Evolutionary conservation across 37 sponge, comb jelly and placozoan species (phyloP), one percentile per base, ranked within the genome.

Genomic region (Axinella damicornis): DNA sequence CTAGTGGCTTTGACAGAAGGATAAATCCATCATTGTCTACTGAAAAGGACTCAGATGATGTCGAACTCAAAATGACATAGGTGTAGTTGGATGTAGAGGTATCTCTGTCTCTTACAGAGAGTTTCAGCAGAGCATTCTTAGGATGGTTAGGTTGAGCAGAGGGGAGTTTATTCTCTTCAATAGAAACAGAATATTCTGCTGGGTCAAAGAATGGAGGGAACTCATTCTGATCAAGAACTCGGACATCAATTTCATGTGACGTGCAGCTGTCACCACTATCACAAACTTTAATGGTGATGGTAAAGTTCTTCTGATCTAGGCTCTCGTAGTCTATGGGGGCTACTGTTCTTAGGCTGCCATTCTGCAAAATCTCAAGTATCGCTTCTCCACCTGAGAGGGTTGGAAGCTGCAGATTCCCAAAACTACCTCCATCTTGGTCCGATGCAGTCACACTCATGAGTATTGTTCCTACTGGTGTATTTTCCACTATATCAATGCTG

Each of bases 351-450:
- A 89, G 57, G 12, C 46, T 56, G 12, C 88, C 88, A 25, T 73
- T 69, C 15, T 34, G 9, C 37, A 12, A 17, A n/a, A 33, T 17
- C 35, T 53, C 81, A 78, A 25, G 25, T 11, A 39, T 65, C 1
- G 16, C 13, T 27, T 22, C 16, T n/a, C 65, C 77, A 6, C 36
- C 52, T 60, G n/a, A 32, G 16, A 62, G 39, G 27, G 46, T 11
- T 22, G 56, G 64, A 38, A 67, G 73, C 30, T 54, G 36, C 46
- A 78, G 73, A n/a, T 41, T 14, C 2, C 69, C 57, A 55, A 71
- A 83, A 18, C 67, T 32, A 20, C 73, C 67, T 16, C 90, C 93
- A 86, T 92, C 93, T 58, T 57, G 38, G 64, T 95, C 96, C 11
- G 57, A 59, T 33, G 85, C 93, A 22, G 19, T 57, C 16, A 89